A percentile compares a stretch with the other conserved stretches of the same genome.
Evolutionary conservation across 2,113 vertebrate genomes (phyloP).

Genomic region (Apus apus): DNA sequence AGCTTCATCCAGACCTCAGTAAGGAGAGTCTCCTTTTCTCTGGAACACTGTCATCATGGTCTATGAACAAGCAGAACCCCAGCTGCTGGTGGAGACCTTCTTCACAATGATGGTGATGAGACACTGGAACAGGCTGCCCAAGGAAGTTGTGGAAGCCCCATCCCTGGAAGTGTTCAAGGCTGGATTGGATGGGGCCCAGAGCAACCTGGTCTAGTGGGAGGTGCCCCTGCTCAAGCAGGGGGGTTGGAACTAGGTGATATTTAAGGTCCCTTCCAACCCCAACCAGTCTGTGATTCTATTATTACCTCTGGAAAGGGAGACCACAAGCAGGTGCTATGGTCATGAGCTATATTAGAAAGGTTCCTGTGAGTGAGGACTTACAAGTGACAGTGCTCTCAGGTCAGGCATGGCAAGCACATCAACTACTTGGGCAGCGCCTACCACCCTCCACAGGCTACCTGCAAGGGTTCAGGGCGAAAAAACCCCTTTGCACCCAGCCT

Average conservation of each 20-base stretch:
- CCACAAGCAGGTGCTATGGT: background rate
- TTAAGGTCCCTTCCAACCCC: too few species aligned
- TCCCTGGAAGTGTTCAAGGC: too few species aligned
- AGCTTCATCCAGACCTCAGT: background rate
- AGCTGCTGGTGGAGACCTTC: background rate
- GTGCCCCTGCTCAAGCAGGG: too few species aligned
- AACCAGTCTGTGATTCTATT: too few species aligned
- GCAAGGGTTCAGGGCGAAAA: background rate
- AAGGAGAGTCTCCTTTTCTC: background rate
- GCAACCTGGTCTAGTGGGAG: too few species aligned
- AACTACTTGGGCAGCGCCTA: fast-evolving
- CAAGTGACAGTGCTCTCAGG: fast-evolving
- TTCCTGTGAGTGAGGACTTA: background rate
- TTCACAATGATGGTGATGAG: too few species aligned
- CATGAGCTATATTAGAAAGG: fast-evolving
- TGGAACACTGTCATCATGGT: background rate
- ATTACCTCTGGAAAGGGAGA: background rate
- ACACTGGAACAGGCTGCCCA: too few species aligned
- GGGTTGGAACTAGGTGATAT: too few species aligned
- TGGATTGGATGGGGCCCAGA: too few species aligned
- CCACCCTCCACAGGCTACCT: background rate
- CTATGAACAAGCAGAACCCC: background rate
- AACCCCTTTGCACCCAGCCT: background rate
- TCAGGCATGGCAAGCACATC: fast-evolving
- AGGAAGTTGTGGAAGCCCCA: too few species aligned